phyloP scores from a whole-genome alignment of 2,888 invertebrate genomes.

The Pinctada fucata region DNA sequence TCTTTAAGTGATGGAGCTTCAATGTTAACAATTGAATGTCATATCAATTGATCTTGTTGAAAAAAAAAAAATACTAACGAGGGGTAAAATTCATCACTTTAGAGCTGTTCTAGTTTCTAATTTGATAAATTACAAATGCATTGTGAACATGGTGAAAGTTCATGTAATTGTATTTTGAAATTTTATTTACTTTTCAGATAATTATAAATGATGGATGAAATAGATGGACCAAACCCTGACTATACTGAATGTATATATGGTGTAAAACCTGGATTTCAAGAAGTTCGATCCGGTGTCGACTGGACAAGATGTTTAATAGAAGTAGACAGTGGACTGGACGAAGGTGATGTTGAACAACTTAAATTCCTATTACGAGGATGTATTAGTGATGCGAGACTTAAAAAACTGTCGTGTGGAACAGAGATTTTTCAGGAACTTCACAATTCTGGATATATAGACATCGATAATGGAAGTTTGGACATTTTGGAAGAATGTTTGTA shows the following conservation, averaged over 20 bases:
- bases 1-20: too few relatives aligned
- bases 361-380: slow-evolving; percentile 50
- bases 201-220: background rate
- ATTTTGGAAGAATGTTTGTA: slow-evolving; percentile 51
- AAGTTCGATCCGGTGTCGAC: background rate
- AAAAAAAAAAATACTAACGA: too few relatives aligned
- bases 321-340: slow-evolving; percentile 44
- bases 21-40: too few relatives aligned
- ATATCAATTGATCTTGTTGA: too few relatives aligned
- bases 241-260: background rate
- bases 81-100: too few relatives aligned
- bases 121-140: too few relatives aligned
- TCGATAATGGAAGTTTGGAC: slow-evolving; percentile 34
- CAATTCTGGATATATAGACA: slow-evolving; percentile 40
- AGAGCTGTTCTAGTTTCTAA: too few relatives aligned
- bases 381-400: slow-evolving; percentile 45
- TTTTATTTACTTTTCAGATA: too few relatives aligned
- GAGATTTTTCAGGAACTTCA: slow-evolving; percentile 48
- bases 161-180: too few relatives aligned
- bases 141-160: too few relatives aligned
- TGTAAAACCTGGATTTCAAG: background rate
- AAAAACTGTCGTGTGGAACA: slow-evolving; percentile 41
- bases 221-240: background rate
- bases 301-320: slow-evolving; percentile 10
- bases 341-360: slow-evolving; percentile 47